phyloP scores from a whole-genome alignment of 2,113 vertebrate genomes.

The Ailurus styani region DNA sequence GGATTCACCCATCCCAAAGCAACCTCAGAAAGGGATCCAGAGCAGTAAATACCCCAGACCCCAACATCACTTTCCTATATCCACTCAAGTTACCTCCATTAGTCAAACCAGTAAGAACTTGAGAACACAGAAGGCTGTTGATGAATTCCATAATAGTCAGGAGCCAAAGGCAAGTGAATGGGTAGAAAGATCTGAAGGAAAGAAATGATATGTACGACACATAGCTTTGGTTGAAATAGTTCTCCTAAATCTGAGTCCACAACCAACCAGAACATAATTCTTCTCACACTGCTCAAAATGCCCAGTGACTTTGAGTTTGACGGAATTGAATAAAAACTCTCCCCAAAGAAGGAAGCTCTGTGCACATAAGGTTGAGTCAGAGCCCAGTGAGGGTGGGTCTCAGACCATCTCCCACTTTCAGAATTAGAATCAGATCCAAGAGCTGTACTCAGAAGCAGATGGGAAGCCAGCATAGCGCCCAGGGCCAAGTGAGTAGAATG shows the following conservation, averaged over 20 bases:
- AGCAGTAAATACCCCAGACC: background rate
- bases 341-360: background rate
- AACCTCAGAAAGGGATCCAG: background rate
- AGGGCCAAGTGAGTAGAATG: slow-evolving; percentile 50
- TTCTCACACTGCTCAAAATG: background rate
- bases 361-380: background rate
- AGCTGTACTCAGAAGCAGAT: slow-evolving; percentile 62
- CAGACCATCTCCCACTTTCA: background rate
- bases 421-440: slow-evolving; percentile 21
- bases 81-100: background rate
- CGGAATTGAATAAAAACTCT: background rate
- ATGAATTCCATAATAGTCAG: background rate
- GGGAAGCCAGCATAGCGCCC: background rate
- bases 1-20: background rate
- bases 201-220: background rate
- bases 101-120: background rate
- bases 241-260: background rate
- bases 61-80: background rate
- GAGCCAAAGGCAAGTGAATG: background rate
- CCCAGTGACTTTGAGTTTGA: background rate
- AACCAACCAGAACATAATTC: background rate
- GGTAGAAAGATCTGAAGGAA: background rate
- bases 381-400: background rate
- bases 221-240: background rate
- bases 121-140: background rate